phyloP scores from a whole-genome alignment of 2,797 vertebrate species.

The Helarctos malayanus region DNA sequence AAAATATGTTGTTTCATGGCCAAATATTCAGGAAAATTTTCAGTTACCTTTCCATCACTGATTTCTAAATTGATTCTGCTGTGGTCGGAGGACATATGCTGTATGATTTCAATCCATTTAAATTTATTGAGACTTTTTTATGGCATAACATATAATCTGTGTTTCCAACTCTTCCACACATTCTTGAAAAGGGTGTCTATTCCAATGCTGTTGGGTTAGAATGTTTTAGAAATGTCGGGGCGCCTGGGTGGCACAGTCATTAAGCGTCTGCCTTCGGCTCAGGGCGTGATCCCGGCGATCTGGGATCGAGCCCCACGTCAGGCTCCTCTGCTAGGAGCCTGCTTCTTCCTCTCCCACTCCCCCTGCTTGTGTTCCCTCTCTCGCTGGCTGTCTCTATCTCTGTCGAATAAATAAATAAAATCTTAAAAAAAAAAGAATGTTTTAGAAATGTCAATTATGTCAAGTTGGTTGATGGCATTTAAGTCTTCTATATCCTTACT shows the following conservation, averaged over 20 bases:
- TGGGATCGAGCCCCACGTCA: too few species aligned
- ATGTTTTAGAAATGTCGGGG: not conserved
- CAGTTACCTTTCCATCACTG: constrained; percentile 13
- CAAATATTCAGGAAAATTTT: not conserved
- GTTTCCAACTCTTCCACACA: not conserved
- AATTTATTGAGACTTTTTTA: constrained; percentile 42
- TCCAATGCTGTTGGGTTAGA: not conserved
- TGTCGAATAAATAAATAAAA: too few species aligned
- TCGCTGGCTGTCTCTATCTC: too few species aligned
- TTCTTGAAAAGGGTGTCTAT: constrained; percentile 49
- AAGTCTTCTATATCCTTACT: constrained; percentile 26
- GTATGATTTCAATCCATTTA: constrained; percentile 25
- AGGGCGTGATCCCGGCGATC: too few species aligned
- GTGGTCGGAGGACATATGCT: not conserved
- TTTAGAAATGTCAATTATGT: constrained; percentile 49
- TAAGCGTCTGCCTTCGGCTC: too few species aligned
- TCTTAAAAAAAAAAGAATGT: too few species aligned
- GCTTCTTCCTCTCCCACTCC: too few species aligned
- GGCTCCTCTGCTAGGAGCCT: too few species aligned
- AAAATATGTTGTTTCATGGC: constrained; percentile 8
- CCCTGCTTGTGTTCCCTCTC: too few species aligned
- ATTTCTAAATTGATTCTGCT: constrained; percentile 57
- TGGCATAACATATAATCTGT: not conserved
- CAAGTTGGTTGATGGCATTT: constrained; percentile 27
- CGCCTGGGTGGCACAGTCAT: too few species aligned